Percentiles rank a stretch among this genome's conserved stretches.
phyloP scores from a whole-genome alignment of 2,113 vertebrate species.

The Neomonachus schauinslandi region DNA sequence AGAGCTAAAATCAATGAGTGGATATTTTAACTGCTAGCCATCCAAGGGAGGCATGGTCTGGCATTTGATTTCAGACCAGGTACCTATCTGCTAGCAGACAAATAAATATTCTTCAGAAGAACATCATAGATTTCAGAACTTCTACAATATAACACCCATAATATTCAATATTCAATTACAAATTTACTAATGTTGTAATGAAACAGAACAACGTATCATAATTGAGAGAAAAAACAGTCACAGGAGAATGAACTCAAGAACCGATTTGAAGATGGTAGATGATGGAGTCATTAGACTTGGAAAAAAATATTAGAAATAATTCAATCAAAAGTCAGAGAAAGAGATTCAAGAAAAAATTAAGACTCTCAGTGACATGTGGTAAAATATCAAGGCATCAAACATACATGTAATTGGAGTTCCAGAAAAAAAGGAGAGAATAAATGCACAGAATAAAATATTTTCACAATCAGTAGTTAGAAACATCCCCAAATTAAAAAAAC shows the following conservation, averaged over 20 bases:
- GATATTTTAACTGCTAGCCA: neutral
- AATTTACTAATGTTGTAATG: neutral
- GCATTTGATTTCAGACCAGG: neutral
- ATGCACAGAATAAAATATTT: neutral
- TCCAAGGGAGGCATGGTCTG: neutral
- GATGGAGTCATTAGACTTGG: neutral
- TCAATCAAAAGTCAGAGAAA: neutral
- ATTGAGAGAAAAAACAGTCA: neutral
- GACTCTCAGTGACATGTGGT: neutral
- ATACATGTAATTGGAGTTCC: neutral
- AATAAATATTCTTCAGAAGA: neutral
- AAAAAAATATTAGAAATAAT: neutral
- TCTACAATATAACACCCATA: neutral
- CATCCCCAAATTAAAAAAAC: neutral
- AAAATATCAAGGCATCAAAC: neutral
- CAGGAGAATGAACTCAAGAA: neutral
- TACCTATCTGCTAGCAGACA: neutral
- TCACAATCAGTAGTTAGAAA: neutral
- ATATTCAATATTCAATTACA: neutral
- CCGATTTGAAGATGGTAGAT: neutral
- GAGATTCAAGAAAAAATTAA: neutral
- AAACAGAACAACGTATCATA: neutral
- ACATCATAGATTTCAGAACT: neutral
- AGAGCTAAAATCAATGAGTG: neutral
- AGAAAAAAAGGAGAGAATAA: neutral